These are phyloP conservation scores for Coregonus sp. DNA, from an alignment of 2,797 vertebrate species.

Conservation along the genomic window DNA sequence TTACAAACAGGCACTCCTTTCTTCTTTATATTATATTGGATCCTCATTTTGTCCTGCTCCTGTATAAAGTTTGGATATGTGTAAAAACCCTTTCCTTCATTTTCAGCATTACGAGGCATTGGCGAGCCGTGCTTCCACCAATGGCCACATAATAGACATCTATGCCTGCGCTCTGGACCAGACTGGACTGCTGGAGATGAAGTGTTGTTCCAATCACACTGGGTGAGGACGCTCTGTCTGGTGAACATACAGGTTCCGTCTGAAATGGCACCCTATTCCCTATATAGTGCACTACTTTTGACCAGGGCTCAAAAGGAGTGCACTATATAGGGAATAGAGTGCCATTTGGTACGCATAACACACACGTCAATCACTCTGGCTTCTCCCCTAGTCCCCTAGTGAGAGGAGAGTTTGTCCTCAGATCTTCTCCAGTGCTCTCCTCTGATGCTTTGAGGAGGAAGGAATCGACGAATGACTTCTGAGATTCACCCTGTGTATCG, in stretches of 20 bases:
- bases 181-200: conserved; percentile 96
- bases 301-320: too few species aligned
- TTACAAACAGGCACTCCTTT: neutral
- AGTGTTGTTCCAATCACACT: conserved; percentile 92
- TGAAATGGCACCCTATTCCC: neutral
- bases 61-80: neutral
- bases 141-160: conserved; percentile 94
- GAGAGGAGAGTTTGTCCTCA: neutral
- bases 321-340: neutral
- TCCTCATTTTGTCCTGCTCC: neutral
- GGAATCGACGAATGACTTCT: neutral
- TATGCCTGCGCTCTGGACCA: conserved; percentile 96
- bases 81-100: conserved; percentile 7
- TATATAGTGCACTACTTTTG: too few species aligned
- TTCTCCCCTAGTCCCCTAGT: neutral
- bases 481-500: neutral
- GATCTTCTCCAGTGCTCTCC: neutral
- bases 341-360: neutral
- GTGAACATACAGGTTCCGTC: neutral
- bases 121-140: conserved; percentile 87
- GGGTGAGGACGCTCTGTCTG: conserved; percentile 72
- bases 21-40: neutral
- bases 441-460: neutral
- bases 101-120: conserved; percentile 91
- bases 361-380: neutral